These are phyloP conservation scores for Troides aeacus DNA, from an alignment of 2,888 invertebrate genomes.

Conservation along the genomic window DNA sequence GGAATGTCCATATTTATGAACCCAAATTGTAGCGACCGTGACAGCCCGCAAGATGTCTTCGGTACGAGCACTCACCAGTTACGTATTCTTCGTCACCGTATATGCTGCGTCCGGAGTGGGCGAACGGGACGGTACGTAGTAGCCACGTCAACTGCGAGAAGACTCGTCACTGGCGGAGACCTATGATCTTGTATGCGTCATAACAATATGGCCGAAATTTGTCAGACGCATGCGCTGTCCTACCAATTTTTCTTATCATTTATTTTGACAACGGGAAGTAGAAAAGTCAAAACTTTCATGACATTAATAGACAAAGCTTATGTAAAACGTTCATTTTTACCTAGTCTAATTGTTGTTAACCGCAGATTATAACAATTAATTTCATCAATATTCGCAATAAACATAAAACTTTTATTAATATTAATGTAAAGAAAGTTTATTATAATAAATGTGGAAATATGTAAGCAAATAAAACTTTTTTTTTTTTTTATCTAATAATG, in stretches of 20 bases:
- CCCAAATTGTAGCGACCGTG: conserved; percentile 71
- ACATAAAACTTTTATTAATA: background rate
- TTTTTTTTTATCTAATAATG: too few species aligned
- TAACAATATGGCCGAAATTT: conserved; percentile 84
- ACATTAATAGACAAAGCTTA: conserved; percentile 22
- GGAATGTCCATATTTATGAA: conserved; percentile 69
- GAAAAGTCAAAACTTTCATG: conserved; percentile 33
- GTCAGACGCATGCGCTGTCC: conserved; percentile 71
- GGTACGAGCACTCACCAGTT: conserved; percentile 89
- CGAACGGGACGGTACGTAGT: conserved; percentile 95
- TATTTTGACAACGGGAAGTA: conserved; percentile 38
- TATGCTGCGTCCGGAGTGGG: conserved; percentile 96
- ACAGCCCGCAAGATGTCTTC: conserved; percentile 78
- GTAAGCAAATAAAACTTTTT: too few species aligned
- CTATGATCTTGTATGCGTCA: conserved; percentile 88
- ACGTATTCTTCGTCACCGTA: conserved; percentile 97
- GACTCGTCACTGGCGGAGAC: conserved; percentile 90
- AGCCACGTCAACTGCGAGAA: conserved; percentile 94
- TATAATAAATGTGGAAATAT: too few species aligned
- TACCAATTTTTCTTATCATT: conserved; percentile 31
- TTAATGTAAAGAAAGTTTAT: background rate
- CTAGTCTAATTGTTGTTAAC: background rate
- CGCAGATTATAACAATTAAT: background rate
- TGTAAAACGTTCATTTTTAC: background rate
- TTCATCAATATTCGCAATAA: background rate